A percentile compares a stretch with the other conserved stretches of the same genome.
Evolutionary conservation across 2,797 vertebrate genomes (phyloP).

Genomic region (Girardinus metallicus): DNA sequence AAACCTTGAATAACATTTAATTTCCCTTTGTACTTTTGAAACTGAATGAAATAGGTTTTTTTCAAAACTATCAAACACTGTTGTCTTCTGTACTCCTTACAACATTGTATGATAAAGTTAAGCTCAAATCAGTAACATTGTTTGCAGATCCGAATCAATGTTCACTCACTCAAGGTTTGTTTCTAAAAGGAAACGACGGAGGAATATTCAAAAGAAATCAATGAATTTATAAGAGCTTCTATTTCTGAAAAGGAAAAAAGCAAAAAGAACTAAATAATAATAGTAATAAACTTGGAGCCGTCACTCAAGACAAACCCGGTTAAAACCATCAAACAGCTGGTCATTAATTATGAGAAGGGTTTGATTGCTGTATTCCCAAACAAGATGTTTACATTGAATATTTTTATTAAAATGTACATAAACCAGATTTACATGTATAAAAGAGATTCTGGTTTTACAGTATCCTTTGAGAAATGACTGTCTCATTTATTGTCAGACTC

Average conservation of each 20-base stretch:
- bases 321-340: no score
- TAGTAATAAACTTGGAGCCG: not conserved
- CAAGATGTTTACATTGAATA: not conserved
- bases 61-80: not conserved
- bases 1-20: no score
- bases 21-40: no score
- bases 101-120: not conserved
- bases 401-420: not conserved
- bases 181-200: not conserved
- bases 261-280: not conserved
- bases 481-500: not conserved
- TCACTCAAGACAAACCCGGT: no score
- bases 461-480: not conserved
- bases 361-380: no score
- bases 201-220: not conserved
- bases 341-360: no score
- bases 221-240: not conserved
- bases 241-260: not conserved
- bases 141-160: not conserved
- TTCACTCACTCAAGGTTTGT: not conserved
- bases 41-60: not conserved
- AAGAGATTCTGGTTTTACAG: no score
- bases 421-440: no score
- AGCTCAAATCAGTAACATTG: not conserved
- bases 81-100: not conserved